These are phyloP conservation scores for Mesochorus sp. DNA, from an alignment of 2,888 invertebrate species.

Conservation along the genomic window DNA sequence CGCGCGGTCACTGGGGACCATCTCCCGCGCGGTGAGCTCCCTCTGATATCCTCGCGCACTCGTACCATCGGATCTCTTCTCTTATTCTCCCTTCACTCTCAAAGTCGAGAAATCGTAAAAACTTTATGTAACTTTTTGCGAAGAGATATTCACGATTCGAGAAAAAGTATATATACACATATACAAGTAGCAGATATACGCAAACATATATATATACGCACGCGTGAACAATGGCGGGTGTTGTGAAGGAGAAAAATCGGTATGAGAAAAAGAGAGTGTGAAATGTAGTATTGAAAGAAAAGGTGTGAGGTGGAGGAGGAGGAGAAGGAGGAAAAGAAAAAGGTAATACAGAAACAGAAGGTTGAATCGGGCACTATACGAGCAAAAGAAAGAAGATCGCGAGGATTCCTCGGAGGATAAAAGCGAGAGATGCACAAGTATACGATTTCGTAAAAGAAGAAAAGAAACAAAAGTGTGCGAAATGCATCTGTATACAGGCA, in stretches of 20 bases:
- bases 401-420: conserved; percentile 12
- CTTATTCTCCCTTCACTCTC: conserved; percentile 50
- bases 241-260: conserved; percentile 50
- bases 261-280: conserved; percentile 40
- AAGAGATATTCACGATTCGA: conserved; percentile 65
- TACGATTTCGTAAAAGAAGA: conserved; percentile 25
- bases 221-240: conserved; percentile 62
- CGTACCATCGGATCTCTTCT: conserved; percentile 35
- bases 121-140: conserved; percentile 79
- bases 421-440: conserved; percentile 5
- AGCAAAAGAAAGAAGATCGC: not conserved
- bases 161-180: not conserved
- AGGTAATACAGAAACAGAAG: conserved; percentile 11
- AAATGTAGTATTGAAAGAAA: conserved; percentile 57
- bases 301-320: not conserved
- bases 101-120: conserved; percentile 80
- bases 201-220: conserved; percentile 57
- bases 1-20: conserved; percentile 62
- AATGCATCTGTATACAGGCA: not conserved
- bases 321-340: conserved; percentile 35
- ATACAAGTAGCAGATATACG: no score
- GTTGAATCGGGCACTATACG: not conserved
- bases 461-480: conserved; percentile 18
- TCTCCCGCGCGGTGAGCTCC: conserved; percentile 51
- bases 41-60: conserved; percentile 43